Conservation (phyloP, 2,113 vertebrate genomes). For the Charina bottae region DNA sequence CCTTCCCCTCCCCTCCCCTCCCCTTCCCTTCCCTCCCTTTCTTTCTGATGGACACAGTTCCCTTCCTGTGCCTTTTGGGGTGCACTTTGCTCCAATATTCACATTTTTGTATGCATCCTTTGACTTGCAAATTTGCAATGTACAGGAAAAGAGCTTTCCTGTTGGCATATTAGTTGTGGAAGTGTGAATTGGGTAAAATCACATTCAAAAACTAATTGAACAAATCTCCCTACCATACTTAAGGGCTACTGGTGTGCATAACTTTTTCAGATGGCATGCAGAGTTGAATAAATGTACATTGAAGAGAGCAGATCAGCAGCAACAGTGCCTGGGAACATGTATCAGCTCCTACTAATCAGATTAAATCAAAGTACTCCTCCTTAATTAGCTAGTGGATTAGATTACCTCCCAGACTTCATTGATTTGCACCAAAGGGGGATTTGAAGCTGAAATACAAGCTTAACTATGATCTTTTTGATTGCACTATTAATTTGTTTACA, state of each 20-base stretch:
- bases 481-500: slow-evolving; percentile 37
- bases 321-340: background rate
- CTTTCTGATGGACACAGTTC: background rate
- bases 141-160: background rate
- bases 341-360: background rate
- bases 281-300: background rate
- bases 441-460: background rate
- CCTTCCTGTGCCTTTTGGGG: background rate
- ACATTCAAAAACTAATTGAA: background rate
- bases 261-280: background rate
- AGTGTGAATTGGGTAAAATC: background rate
- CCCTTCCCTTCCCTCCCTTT: background rate
- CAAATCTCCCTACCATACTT: background rate
- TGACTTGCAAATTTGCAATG: background rate
- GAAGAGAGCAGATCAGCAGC: background rate
- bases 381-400: slow-evolving; percentile 3
- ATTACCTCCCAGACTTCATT: background rate
- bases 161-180: background rate
- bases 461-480: slow-evolving; percentile 18
- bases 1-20: no score
- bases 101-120: background rate
- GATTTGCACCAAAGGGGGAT: background rate
- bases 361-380: background rate
- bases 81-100: background rate
- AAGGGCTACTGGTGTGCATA: background rate